Conservation (phyloP, 2,113 vertebrate genomes). For the Jaculus jaculus region DNA sequence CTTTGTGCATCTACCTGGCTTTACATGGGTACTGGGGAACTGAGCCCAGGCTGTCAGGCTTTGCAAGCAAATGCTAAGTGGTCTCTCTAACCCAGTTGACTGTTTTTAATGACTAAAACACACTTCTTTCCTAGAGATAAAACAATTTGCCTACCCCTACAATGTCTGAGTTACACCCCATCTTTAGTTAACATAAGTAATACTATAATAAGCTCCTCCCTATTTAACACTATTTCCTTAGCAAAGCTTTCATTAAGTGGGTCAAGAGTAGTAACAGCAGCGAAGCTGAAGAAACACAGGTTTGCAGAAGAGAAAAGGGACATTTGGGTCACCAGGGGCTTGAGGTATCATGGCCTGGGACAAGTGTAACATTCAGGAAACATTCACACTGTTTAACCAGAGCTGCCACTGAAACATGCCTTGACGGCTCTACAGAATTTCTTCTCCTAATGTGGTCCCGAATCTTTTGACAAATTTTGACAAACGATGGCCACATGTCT, state of each 20-base stretch:
- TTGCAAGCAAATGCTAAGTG: no score
- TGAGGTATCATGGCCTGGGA: background rate
- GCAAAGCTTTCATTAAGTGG: background rate
- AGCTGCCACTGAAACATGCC: background rate
- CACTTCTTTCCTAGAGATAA: background rate
- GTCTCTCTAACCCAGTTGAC: background rate
- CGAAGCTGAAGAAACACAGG: background rate
- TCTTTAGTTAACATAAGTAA: constrained; percentile 12
- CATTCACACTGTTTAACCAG: background rate
- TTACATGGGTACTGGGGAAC: no score
- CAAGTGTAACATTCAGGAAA: background rate
- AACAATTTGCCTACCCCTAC: background rate
- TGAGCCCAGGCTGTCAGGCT: no score
- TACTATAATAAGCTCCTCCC: background rate
- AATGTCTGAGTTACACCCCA: constrained; percentile 22
- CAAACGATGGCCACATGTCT: background rate
- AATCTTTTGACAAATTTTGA: constrained; percentile 15
- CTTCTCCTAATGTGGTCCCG: background rate
- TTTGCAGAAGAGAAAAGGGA: background rate
- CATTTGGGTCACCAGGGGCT: background rate
- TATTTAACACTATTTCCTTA: background rate
- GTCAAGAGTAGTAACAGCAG: background rate
- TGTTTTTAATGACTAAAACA: constrained; percentile 31
- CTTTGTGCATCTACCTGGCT: no score
- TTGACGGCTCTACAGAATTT: background rate